These are phyloP conservation scores for Tarsius wallacei DNA, from an alignment of 2,797 vertebrate species.

Conservation along the genomic window DNA sequence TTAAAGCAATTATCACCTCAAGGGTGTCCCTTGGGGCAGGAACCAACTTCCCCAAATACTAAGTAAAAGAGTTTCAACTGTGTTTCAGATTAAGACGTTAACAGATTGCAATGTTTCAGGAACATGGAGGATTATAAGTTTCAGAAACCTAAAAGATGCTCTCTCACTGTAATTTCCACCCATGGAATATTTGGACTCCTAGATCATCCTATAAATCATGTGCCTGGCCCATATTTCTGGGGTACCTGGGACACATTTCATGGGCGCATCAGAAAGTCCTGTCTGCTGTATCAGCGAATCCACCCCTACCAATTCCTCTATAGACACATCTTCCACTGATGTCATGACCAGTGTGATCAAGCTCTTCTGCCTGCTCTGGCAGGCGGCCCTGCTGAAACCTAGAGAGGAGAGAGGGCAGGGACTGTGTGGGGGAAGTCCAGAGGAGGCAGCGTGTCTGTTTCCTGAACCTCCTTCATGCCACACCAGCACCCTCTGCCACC, in stretches of 20 bases:
- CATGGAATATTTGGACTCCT: not conserved
- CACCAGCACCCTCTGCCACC: not conserved
- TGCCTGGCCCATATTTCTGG: not conserved
- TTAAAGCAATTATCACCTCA: not conserved
- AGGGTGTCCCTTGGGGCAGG: not conserved
- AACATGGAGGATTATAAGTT: not conserved
- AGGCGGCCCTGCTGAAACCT: not conserved
- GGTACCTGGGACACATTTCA: not conserved
- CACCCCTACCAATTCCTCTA: not conserved
- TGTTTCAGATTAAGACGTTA: conserved; percentile 44
- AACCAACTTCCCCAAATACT: not conserved
- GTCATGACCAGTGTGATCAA: not conserved
- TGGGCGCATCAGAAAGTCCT: not conserved
- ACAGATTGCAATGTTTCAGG: not conserved
- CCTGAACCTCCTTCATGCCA: accelerated
- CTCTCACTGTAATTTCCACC: not conserved
- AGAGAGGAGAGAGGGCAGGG: accelerated
- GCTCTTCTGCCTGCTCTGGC: not conserved
- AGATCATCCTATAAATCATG: not conserved
- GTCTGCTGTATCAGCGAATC: not conserved
- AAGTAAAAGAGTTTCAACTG: conserved; percentile 3
- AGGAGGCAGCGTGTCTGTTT: not conserved
- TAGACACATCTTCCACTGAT: not conserved
- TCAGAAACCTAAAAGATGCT: not conserved
- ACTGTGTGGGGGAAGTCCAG: not conserved